Conservation (phyloP, 2,797 vertebrate genomes). For the Enteromius thamalakanensis region DNA sequence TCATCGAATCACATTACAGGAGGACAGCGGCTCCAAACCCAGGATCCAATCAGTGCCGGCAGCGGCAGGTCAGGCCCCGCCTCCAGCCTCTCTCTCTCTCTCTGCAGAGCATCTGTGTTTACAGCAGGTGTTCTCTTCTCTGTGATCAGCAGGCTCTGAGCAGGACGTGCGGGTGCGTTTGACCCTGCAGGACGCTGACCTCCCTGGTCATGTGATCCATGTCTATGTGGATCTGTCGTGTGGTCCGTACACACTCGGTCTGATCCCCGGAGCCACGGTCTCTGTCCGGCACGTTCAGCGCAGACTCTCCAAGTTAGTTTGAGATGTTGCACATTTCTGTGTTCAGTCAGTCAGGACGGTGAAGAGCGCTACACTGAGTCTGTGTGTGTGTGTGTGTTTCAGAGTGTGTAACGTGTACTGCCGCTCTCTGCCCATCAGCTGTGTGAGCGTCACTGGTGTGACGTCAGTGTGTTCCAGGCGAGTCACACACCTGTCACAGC, state of each 20-base stretch:
- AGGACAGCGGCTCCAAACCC: conserved; percentile 39
- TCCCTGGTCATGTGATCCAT: conserved; percentile 40
- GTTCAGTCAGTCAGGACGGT: no score
- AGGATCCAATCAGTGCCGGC: conserved; percentile 43
- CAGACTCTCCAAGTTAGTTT: conserved; percentile 43
- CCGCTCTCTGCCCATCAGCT: conserved; percentile 60
- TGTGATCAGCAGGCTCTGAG: conserved; percentile 31
- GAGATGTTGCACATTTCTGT: neutral
- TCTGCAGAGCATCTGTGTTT: neutral
- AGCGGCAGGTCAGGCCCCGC: conserved; percentile 40
- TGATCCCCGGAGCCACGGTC: conserved; percentile 56
- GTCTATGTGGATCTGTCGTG: conserved; percentile 61
- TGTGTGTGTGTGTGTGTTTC: conserved; percentile 56
- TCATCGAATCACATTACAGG: conserved; percentile 57
- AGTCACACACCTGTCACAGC: neutral
- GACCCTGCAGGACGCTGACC: conserved; percentile 50
- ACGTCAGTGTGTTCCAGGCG: conserved; percentile 37
- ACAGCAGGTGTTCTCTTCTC: neutral
- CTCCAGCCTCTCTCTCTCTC: neutral
- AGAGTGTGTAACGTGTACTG: conserved; percentile 62
- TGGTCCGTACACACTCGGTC: conserved; percentile 57
- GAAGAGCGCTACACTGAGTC: neutral
- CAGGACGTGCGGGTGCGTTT: conserved; percentile 54
- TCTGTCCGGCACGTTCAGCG: conserved; percentile 56
- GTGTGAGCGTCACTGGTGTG: conserved; percentile 56